phyloP scores from a whole-genome alignment of 2,113 vertebrate genomes.

The Turdus rufiventris region DNA sequence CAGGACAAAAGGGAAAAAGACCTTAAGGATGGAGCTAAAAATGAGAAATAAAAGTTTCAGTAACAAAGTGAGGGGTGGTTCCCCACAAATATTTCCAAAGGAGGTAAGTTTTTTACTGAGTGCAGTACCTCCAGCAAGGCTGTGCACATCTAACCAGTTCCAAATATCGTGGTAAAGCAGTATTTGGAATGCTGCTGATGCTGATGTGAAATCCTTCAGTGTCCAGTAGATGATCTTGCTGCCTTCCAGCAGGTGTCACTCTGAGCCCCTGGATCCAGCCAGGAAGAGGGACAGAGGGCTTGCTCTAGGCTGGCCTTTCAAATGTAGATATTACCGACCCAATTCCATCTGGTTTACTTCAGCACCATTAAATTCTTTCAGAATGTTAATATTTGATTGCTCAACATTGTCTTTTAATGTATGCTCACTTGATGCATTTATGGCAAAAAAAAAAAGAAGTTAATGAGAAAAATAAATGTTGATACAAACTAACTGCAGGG shows the following conservation, averaged over 20 bases:
- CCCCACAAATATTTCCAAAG: not conserved
- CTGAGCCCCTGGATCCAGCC: not conserved
- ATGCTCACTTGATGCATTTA: not conserved
- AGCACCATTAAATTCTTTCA: not conserved
- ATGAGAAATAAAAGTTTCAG: not conserved
- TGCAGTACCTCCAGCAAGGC: not conserved
- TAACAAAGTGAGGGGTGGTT: not conserved
- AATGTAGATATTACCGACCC: not conserved
- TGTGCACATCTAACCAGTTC: not conserved
- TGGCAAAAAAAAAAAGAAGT: not conserved
- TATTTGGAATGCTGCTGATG: not conserved
- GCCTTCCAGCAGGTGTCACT: conserved; percentile 58
- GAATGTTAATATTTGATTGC: not conserved
- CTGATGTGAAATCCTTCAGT: not conserved
- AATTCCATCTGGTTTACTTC: not conserved
- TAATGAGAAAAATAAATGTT: not conserved
- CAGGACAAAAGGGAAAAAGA: not conserved
- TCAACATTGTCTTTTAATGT: not conserved
- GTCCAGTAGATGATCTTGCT: not conserved
- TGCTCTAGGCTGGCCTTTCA: not conserved
- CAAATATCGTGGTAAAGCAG: not conserved
- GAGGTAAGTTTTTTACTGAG: not conserved
- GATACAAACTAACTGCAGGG: not conserved
- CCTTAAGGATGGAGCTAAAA: not conserved
- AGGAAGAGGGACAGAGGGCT: not conserved